Conservation (phyloP, 2,888 invertebrate species). For the Blomia tropicalis region DNA sequence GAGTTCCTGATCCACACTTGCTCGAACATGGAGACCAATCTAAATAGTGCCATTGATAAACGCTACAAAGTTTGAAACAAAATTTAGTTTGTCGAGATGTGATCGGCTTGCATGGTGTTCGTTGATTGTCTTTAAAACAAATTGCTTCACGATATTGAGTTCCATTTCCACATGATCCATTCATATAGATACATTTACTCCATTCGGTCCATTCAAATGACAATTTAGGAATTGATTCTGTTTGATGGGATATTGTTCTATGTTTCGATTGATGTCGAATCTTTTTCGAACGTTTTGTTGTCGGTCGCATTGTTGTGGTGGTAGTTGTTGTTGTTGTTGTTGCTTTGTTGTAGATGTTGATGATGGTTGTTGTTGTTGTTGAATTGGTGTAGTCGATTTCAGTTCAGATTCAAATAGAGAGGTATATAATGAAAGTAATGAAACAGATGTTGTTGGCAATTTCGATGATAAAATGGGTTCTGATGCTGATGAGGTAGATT, state of each 20-base stretch:
- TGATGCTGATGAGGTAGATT: neutral
- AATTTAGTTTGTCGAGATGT: neutral
- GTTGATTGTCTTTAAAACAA: slow-evolving; percentile 19
- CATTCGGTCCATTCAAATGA: neutral
- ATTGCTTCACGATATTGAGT: slow-evolving; percentile 18
- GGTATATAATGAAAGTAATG: too few species aligned
- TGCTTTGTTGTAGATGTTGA: neutral
- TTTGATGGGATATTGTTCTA: too few species aligned
- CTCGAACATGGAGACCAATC: slow-evolving; percentile 23
- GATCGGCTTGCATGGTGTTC: slow-evolving; percentile 5
- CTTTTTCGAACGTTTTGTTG: neutral
- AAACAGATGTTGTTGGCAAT: neutral
- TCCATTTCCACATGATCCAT: slow-evolving; percentile 25
- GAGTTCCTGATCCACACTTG: slow-evolving; percentile 28
- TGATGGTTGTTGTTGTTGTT: neutral
- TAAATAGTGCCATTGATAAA: slow-evolving; percentile 17
- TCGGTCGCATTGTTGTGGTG: neutral
- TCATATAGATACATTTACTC: slow-evolving; percentile 10
- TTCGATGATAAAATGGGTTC: too few species aligned
- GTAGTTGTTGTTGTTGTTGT: neutral
- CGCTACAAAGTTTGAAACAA: neutral
- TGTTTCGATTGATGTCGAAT: too few species aligned
- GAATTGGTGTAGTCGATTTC: neutral
- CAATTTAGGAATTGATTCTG: neutral
- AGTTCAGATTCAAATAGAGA: neutral